Percentiles rank a stretch among this genome's conserved stretches.
These are phyloP conservation scores for Amblyjoppa proteus DNA, from an alignment of 2,888 invertebrate genomes.

Conservation along the genomic window DNA sequence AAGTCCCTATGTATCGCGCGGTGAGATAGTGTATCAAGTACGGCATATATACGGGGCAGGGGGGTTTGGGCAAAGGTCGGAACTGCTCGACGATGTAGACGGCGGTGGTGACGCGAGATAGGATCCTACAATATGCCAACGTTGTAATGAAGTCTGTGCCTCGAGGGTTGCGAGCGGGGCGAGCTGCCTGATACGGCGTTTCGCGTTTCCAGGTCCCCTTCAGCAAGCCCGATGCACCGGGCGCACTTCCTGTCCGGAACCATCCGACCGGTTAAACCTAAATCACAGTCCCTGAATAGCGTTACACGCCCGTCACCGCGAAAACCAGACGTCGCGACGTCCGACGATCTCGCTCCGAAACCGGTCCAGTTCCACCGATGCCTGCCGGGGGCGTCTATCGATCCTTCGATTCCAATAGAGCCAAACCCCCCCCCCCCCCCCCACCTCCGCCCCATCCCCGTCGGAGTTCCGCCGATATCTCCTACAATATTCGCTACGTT, in stretches of 20 bases:
- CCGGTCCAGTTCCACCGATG: slow-evolving; percentile 45
- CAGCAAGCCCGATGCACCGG: slow-evolving; percentile 49
- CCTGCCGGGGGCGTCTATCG: slow-evolving; percentile 36
- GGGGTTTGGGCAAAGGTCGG: slow-evolving; percentile 47
- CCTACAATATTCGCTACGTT: slow-evolving; percentile 34
- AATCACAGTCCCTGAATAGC: slow-evolving; percentile 72
- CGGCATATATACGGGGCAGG: slow-evolving; percentile 2
- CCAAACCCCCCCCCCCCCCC: not conserved
- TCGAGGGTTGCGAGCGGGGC: slow-evolving; percentile 41
- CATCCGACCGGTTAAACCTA: slow-evolving; percentile 72
- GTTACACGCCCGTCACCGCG: slow-evolving; percentile 69
- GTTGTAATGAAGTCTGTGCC: slow-evolving; percentile 72
- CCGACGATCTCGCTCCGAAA: slow-evolving; percentile 37
- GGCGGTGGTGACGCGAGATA: slow-evolving; percentile 35
- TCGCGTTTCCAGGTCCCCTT: slow-evolving; percentile 55
- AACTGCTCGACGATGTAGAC: slow-evolving; percentile 35
- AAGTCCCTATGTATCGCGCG: slow-evolving; percentile 8
- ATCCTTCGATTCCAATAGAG: slow-evolving; percentile 50
- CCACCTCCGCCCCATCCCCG: not conserved
- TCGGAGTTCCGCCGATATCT: slow-evolving; percentile 15
- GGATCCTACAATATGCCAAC: slow-evolving; percentile 67
- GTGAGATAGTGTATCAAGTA: slow-evolving; percentile 14
- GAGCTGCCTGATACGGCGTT: slow-evolving; percentile 28
- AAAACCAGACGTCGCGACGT: slow-evolving; percentile 62
- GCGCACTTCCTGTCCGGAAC: slow-evolving; percentile 75